Evolutionary conservation across 2,113 vertebrate species (phyloP).

Genomic region (Scopus umbretta): DNA sequence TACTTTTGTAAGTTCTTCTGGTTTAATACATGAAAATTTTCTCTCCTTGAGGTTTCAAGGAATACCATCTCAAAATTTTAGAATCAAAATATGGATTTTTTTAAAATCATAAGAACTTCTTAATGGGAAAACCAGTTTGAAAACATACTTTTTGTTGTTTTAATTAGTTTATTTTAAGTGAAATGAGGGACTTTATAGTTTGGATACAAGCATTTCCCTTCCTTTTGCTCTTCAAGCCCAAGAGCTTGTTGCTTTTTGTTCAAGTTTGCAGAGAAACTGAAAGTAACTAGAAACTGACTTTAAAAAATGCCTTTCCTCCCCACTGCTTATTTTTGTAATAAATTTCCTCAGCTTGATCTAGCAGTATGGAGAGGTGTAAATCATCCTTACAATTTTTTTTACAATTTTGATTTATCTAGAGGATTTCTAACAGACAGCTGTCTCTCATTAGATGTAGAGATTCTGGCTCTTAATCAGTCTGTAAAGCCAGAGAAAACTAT

Average conservation of each 20-base stretch:
- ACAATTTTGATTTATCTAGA: not conserved
- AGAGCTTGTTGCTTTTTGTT: not conserved
- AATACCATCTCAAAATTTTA: not conserved
- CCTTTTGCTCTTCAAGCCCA: not conserved
- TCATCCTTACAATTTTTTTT: not conserved
- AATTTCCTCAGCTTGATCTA: not conserved
- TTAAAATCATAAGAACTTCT: not conserved
- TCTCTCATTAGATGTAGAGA: not conserved
- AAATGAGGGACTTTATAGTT: not conserved
- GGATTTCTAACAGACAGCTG: not conserved
- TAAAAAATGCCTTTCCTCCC: not conserved
- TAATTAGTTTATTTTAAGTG: not conserved
- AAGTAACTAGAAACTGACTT: not conserved
- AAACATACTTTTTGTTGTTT: not conserved
- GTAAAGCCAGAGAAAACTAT: not conserved
- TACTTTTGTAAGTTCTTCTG: not conserved
- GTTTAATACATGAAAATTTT: not conserved
- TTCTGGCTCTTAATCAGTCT: not conserved
- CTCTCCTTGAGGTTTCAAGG: not conserved
- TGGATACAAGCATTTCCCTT: not conserved
- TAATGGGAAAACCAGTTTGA: not conserved
- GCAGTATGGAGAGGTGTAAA: not conserved
- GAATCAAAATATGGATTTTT: not conserved
- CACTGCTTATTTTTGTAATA: not conserved
- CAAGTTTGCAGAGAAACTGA: not conserved